Base-by-base conservation (phyloP, 2,888 invertebrate genomes). In the Noctua janthina region DNA sequence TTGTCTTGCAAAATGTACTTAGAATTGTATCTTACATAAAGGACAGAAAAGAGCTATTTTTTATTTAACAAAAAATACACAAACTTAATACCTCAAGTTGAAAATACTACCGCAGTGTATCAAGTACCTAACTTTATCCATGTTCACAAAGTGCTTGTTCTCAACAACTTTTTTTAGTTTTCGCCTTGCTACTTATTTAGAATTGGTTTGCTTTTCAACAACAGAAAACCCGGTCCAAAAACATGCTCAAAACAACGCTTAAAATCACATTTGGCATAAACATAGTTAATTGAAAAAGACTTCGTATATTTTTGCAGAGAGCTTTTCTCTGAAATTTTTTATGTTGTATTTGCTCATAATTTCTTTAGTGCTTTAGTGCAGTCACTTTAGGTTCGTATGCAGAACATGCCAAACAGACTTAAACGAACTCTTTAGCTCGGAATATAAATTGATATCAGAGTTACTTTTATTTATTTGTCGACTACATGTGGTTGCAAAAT, bases 371-470 rank as follows among this genome's bases (percentile, higher is more conserved):
- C 51, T 75, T 17, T 67, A 70, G 54, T 76, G 29, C 46, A 76
- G n/a, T 59, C 76, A 73, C 66, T 86, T 83, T 62, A 66, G 13
- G 39, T 75, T 51, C 43, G 10, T 3, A 39, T 79, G 59, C 43
- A 70, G 64, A 35, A 17, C 35, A 64, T 79, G 51, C 3, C 62
- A 69, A 69, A 73, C 13, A 66, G 43, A 68, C 49, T 20, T 17
- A 69, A 51, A 66, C 17, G 6, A 15, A 29, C 62, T 46, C 64
- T 62, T 29, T 20, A 35, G 23, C 23, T 39, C 7, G 2, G 29
- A 56, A 75, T 69, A 39, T 64, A 39, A 72, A 64, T 62, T 72
- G 10, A 84, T n/a, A 71, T 66, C 66, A 1, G 39, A 2, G 23
- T 71, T 39, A 5, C 11, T 43, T 85, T 66, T 83, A 68, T 8